Conservation (phyloP, 2,797 vertebrate genomes). For the Oryzias sinensis region DNA sequence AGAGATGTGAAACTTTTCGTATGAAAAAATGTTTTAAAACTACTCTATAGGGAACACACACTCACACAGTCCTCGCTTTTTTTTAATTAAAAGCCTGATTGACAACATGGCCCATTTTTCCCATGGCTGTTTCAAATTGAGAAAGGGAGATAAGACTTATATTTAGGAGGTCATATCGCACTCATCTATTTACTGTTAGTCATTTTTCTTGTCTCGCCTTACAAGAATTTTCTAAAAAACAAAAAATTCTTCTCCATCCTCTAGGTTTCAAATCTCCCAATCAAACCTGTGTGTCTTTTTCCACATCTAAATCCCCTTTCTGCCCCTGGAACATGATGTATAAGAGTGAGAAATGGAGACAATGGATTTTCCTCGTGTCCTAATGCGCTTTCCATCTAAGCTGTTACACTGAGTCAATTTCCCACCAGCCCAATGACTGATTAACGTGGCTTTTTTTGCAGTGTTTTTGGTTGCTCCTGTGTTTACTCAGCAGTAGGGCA, state of each 20-base stretch:
- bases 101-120: conserved; percentile 72
- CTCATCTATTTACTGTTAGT: conserved; percentile 72
- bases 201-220: conserved; percentile 62
- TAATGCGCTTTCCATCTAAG: conserved; percentile 47
- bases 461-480: conserved; percentile 26
- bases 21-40: conserved; percentile 53
- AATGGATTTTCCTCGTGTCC: conserved; percentile 48
- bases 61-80: conserved; percentile 22
- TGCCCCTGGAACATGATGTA: conserved; percentile 25
- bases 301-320: conserved; percentile 13
- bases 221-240: conserved; percentile 37
- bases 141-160: conserved; percentile 68
- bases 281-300: conserved; percentile 33
- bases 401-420: conserved; percentile 45
- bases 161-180: conserved; percentile 71
- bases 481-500: conserved; percentile 37
- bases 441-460: conserved; percentile 40
- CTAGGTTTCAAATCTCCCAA: conserved; percentile 58
- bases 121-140: conserved; percentile 70
- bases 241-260: conserved; percentile 50
- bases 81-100: conserved; percentile 78
- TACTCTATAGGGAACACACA: conserved; percentile 35
- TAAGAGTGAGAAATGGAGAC: conserved; percentile 49
- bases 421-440: conserved; percentile 36
- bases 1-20: conserved; percentile 52